phyloP scores from a whole-genome alignment of 2,113 vertebrate species.

The Enhydra lutris region DNA sequence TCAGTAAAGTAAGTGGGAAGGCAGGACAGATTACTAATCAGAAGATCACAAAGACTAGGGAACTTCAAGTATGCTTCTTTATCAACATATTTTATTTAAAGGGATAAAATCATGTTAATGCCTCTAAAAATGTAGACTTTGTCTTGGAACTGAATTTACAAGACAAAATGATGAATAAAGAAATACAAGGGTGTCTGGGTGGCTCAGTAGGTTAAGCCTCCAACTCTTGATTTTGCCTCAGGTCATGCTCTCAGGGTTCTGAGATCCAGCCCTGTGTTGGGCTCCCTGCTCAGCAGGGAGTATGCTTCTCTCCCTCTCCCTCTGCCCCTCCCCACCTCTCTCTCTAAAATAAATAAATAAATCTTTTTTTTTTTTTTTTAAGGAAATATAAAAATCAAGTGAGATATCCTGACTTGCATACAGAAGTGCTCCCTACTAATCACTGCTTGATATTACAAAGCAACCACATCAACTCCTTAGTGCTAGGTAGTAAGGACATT shows the following conservation, averaged over 20 bases:
- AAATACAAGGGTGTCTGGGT: neutral
- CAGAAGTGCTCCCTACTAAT: neutral
- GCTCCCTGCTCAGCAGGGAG: neutral
- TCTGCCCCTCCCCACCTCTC: neutral
- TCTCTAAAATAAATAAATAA: neutral
- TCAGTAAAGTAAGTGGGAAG: neutral
- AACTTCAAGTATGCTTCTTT: neutral
- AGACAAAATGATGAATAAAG: slow-evolving; percentile 1
- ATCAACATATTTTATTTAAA: neutral
- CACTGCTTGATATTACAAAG: neutral
- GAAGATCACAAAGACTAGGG: neutral
- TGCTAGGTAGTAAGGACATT: neutral
- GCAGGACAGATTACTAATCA: neutral
- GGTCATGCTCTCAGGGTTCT: neutral
- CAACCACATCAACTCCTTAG: neutral
- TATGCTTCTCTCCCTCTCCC: neutral
- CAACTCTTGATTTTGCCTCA: neutral
- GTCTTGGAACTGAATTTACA: neutral
- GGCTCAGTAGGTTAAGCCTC: neutral
- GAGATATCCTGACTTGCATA: neutral
- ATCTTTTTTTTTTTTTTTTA: too few relatives aligned
- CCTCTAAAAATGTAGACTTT: neutral
- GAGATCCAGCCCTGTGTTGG: neutral
- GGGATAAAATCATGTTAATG: neutral
- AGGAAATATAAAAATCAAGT: neutral